These are phyloP conservation scores for Sepiola atlantica DNA, from an alignment of 2,888 invertebrate genomes.

Conservation along the genomic window DNA sequence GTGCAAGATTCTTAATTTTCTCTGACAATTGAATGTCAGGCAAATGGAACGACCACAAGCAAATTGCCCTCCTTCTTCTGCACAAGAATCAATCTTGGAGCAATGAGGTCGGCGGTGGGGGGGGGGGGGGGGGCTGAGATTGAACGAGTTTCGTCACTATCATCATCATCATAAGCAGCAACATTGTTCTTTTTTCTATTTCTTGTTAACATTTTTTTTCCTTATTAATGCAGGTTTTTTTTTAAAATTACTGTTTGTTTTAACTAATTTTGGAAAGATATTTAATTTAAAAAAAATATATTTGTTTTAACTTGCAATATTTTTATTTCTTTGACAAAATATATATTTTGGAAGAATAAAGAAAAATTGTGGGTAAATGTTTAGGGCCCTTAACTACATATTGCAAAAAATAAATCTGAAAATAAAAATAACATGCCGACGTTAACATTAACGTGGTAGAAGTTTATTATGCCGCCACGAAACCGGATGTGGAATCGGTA, in stretches of 20 bases:
- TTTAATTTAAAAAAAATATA: not conserved
- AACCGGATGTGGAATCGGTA: too few species aligned
- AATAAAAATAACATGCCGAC: too few species aligned
- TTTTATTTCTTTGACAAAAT: not conserved
- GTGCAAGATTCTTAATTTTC: not conserved
- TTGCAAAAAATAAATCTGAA: too few species aligned
- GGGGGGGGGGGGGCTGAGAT: too few species aligned
- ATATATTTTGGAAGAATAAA: not conserved
- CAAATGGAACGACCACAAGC: not conserved
- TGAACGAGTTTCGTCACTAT: too few species aligned
- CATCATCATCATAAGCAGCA: too few species aligned
- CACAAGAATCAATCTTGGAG: not conserved
- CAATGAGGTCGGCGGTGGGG: too few species aligned
- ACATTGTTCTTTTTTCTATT: not conserved
- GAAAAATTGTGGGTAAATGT: not conserved
- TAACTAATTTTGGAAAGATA: too few species aligned
- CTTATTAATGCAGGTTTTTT: not conserved
- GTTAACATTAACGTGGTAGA: too few species aligned
- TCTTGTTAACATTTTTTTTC: not conserved
- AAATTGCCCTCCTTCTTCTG: not conserved
- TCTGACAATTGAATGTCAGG: conserved; percentile 12
- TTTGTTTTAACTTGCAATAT: not conserved
- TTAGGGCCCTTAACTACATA: not conserved
- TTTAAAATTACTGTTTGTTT: not conserved
- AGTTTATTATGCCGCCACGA: too few species aligned